Evolutionary conservation across 2,888 invertebrate species (phyloP), one percentile per base, ranked within the genome.

Genomic region (Cataglyphis livida): DNA sequence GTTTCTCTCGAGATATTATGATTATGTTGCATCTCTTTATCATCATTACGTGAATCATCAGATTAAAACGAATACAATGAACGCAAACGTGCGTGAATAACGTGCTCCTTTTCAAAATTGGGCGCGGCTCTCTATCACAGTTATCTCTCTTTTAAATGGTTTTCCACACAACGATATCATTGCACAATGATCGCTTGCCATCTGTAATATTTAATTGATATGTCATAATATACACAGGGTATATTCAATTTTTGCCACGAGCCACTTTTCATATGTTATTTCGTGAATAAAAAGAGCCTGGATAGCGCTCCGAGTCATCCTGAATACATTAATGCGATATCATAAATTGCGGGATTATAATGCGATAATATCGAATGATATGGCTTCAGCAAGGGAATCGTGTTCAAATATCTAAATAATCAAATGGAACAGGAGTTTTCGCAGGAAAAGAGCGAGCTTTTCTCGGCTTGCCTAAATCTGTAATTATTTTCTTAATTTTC

Each of bases 101-200:
- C 9, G 18, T 70, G 32, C 44, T 73, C 59, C 73, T 66, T 32
- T 38, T 65, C 57, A 48, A 79, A 76, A 25, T 32, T 70, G 65
- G 32, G 25, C 71, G 65, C 73, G 44, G 59, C 68, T 51, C 48
- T 51, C n/a, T 84, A 75, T 84, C 81, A 84, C 81, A 84, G 81
- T 74, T 66, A n/a, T 81, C 25, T 25, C 7, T 25, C 54, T 59
- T 38, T 64, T 38, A 25, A 73, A 73, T 59, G 25, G 38, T 59
- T 12, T 25, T n/a, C 44, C 65, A 32, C 21, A 32, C 21, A 32
- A 32, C 44, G 15, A 15, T 64, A n/a, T 44, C 21, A 32, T 62
- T 21, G 73, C 41, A 38, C 28, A 62, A 44, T 44, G 15, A 74
- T 73, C 62, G 18, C 61, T 38, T 12, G 51, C n/a, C 7, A n/a